These are phyloP conservation scores for Gastrophysa polygoni DNA, from an alignment of 2,888 invertebrate species.

Conservation along the genomic window DNA sequence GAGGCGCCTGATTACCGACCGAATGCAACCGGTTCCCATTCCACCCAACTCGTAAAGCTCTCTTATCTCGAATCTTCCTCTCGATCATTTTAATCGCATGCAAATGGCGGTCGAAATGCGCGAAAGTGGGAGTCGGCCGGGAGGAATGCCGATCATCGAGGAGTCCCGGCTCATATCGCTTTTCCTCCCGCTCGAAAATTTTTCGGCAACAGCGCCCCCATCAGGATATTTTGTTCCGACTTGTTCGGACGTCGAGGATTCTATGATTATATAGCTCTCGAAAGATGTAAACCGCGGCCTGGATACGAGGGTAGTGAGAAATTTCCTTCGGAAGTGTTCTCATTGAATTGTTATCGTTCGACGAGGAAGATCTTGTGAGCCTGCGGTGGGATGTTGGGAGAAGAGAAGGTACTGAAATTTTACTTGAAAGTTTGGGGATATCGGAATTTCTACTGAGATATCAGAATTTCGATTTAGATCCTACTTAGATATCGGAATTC, in stretches of 20 bases:
- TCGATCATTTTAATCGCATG: slow-evolving; percentile 9
- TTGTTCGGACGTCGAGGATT: slow-evolving; percentile 2
- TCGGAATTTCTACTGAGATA: too few relatives aligned
- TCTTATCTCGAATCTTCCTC: not conserved
- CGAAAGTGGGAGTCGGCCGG: not conserved
- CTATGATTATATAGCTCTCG: not conserved
- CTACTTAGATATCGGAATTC: too few relatives aligned
- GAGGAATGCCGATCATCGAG: not conserved
- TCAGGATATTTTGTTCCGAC: not conserved
- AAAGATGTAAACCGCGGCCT: not conserved
- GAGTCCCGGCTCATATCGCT: not conserved
- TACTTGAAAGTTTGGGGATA: too few relatives aligned
- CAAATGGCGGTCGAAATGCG: slow-evolving; percentile 6
- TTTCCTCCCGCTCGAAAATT: slow-evolving; percentile 7
- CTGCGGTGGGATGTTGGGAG: too few relatives aligned
- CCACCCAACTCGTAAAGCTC: not conserved
- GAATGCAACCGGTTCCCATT: too few relatives aligned
- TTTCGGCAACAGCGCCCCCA: slow-evolving; percentile 1
- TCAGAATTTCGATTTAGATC: too few relatives aligned
- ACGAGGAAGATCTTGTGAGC: too few relatives aligned
- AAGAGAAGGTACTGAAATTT: too few relatives aligned
- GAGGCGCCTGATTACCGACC: too few relatives aligned
- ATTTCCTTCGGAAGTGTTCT: too few relatives aligned
- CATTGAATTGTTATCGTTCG: too few relatives aligned
- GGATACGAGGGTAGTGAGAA: not conserved